phyloP scores from a whole-genome alignment of 2,888 invertebrate genomes.

The Saturnia japonica region DNA sequence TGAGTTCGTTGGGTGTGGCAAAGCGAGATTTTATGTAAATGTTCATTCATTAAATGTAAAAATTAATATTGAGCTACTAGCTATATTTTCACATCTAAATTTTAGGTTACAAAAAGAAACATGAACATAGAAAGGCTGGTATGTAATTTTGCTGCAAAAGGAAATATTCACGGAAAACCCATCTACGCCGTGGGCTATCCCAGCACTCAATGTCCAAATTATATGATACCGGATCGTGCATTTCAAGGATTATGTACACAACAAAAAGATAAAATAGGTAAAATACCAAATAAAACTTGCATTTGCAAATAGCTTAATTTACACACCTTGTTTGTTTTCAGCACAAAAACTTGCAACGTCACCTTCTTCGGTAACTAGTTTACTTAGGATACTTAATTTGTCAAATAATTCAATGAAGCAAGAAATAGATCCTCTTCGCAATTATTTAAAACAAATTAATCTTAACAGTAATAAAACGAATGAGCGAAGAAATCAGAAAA shows the following conservation, averaged over 20 bases:
- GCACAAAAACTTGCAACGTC: slow-evolving; percentile 36
- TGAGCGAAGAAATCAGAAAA: slow-evolving; percentile 51
- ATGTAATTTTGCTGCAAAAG: slow-evolving; percentile 70
- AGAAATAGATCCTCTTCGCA: slow-evolving; percentile 57
- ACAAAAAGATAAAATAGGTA: slow-evolving; percentile 7
- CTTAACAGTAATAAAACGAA: slow-evolving; percentile 36
- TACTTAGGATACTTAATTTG: slow-evolving; percentile 63
- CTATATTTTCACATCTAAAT: slow-evolving; percentile 22
- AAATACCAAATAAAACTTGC: background rate
- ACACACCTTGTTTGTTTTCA: slow-evolving; percentile 35
- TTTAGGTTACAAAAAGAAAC: slow-evolving; percentile 44
- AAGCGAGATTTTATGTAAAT: slow-evolving; percentile 65
- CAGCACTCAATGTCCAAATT: slow-evolving; percentile 58
- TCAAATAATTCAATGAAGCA: slow-evolving; percentile 53
- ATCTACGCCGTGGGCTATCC: slow-evolving; percentile 65
- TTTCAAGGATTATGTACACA: slow-evolving; percentile 52
- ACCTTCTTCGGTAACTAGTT: slow-evolving; percentile 46
- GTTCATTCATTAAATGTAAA: background rate
- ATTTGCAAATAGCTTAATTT: background rate
- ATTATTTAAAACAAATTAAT: slow-evolving; percentile 48
- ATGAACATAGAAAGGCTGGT: slow-evolving; percentile 59
- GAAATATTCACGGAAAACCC: slow-evolving; percentile 61
- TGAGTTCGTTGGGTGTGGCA: slow-evolving; percentile 66
- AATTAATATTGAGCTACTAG: background rate
- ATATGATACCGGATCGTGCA: slow-evolving; percentile 43